phyloP scores from a whole-genome alignment of 2,113 vertebrate genomes.

The Panthera uncia region DNA sequence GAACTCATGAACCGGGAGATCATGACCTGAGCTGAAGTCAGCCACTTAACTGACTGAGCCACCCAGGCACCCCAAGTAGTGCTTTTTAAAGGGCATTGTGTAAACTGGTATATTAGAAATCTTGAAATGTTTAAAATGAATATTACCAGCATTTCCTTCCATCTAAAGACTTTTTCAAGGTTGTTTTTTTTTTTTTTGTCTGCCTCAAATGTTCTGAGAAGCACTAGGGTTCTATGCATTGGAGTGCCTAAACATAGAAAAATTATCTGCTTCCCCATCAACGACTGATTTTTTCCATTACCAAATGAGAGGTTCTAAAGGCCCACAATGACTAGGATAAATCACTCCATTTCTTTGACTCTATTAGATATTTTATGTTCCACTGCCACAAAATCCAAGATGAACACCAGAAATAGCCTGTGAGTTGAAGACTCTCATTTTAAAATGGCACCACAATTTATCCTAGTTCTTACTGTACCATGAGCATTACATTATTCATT shows the following conservation, averaged over 20 bases:
- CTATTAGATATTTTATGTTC: conserved; percentile 76
- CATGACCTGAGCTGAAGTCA: too few species aligned
- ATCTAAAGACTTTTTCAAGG: not conserved
- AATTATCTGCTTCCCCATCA: conserved; percentile 71
- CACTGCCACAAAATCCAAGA: conserved; percentile 74
- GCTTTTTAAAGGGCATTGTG: conserved; percentile 13
- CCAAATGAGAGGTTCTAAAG: conserved; percentile 71
- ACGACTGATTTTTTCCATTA: conserved; percentile 70
- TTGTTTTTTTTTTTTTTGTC: not conserved
- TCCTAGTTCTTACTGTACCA: conserved; percentile 67
- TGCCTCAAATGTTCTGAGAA: conserved; percentile 37
- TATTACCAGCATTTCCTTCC: conserved; percentile 10
- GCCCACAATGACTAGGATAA: conserved; percentile 60
- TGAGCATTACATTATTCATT: conserved; percentile 82
- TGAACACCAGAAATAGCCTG: conserved; percentile 71
- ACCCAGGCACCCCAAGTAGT: not conserved
- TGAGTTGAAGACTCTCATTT: conserved; percentile 67
- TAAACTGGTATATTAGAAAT: not conserved
- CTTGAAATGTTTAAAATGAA: not conserved
- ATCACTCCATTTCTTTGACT: conserved; percentile 72
- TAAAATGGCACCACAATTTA: conserved; percentile 78
- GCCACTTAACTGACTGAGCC: too few species aligned
- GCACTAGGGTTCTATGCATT: conserved; percentile 18
- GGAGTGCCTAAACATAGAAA: conserved; percentile 64
- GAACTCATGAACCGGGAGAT: too few species aligned